Base-by-base conservation (phyloP, 1,140 invertebrate species). In the Steinernema feltiae region DNA sequence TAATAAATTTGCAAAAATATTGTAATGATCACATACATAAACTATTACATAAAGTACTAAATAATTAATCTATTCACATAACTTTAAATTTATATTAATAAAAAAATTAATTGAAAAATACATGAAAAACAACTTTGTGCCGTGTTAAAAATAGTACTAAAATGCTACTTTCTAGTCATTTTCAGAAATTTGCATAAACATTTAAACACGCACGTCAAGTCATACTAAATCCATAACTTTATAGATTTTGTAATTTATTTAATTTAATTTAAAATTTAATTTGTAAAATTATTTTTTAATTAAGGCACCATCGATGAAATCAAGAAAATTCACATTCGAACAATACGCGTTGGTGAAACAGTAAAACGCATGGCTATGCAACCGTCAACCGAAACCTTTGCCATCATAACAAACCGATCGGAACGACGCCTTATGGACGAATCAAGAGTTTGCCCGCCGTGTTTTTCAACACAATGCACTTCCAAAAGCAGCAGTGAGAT, bases 341-440 rank as follows among this genome's bases (percentile, higher is more conserved):
- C 15, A 12, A 63, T 63, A 7, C 7, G 24, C 12, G 87, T 99
- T 0, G 92, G 93, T 7, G 97, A 99, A 89, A 94, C 94, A 0
- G 94, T 95, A 0, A 89, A 94, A 83, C 77, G 84, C 18, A 71
- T 86, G 70, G 81, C 78, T 24, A 74, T 83, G 76, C 97, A 99
- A 87, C 94, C 98, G 85, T 90, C 91, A 1, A 93, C 94, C 1
- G 89, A 93, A 89, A 95, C 95, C 1, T 98, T 98, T 89, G 95
- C 94, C 32, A 92, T 98, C 0, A 91, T 97, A 12, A 94, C 94
- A 71, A 46, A 30, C 53, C 15, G 70, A 71, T 15, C 18, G 30
- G 12, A 63, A 46, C n/a, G 53, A 3, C 53, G 53, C 7, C 7
- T 46, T n/a, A 12, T 46, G 41, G n/a, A 7, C 41, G 41, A 46